phyloP scores from a whole-genome alignment of 2,113 vertebrate genomes.

The Machaerirhynchus nigripectus region DNA sequence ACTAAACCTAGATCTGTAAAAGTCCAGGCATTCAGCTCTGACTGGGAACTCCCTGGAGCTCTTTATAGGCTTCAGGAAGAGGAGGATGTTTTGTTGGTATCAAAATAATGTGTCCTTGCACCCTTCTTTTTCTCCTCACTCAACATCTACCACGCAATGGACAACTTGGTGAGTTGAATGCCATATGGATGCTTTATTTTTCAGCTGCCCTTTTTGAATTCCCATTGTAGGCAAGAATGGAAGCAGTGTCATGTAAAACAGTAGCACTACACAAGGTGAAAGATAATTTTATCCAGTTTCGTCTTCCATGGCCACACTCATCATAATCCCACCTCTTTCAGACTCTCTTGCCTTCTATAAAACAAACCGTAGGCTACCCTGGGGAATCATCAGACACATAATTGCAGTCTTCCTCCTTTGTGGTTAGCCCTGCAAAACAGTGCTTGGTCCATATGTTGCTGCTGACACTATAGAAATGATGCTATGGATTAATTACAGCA shows the following conservation, averaged over 20 bases:
- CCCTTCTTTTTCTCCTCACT: neutral
- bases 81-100: neutral
- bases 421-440: neutral
- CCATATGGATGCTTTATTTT: neutral
- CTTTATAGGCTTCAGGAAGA: neutral
- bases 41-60: neutral
- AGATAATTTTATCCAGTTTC: neutral
- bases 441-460: slow-evolving; percentile 27
- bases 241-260: neutral
- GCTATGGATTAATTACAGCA: slow-evolving; percentile 49
- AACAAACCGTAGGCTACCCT: neutral
- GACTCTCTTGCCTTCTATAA: neutral
- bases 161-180: neutral
- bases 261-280: neutral
- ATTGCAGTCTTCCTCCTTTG: neutral
- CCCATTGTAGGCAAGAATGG: neutral
- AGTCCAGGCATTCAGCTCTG: neutral
- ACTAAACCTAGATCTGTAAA: neutral
- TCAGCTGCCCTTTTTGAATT: neutral
- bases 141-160: neutral
- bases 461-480: neutral
- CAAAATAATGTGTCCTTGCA: neutral
- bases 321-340: neutral
- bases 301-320: neutral
- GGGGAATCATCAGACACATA: neutral